Evolutionary conservation across 2,888 invertebrate genomes (phyloP).

Genomic region (Cylindroiulus punctatus): DNA sequence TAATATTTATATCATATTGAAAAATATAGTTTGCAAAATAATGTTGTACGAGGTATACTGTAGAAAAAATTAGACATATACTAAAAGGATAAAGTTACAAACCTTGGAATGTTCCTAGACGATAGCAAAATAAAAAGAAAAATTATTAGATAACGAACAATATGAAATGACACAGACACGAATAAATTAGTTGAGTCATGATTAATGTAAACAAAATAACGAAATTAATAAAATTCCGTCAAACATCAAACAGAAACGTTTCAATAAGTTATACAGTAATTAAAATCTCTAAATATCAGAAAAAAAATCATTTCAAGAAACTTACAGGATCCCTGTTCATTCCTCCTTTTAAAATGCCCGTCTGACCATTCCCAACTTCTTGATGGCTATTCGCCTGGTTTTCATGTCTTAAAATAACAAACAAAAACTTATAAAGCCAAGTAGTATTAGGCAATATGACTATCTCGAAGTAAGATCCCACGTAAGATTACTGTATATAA

Average conservation of each 20-base stretch:
- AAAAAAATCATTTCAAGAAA: neutral
- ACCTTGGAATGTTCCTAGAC: constrained; percentile 55
- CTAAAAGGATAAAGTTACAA: neutral
- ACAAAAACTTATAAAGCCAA: neutral
- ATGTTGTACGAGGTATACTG: neutral
- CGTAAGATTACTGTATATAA: neutral
- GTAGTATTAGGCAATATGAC: neutral
- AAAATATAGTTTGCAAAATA: neutral
- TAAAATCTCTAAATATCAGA: no score
- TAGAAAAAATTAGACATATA: neutral
- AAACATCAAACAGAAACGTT: no score
- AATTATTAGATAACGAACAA: neutral
- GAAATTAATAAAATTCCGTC: no score
- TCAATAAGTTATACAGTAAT: no score
- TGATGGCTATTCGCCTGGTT: constrained; percentile 54
- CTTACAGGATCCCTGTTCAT: constrained; percentile 49
- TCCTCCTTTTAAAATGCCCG: constrained; percentile 27
- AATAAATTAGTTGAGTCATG: no score
- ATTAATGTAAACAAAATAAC: no score
- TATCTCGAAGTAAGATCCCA: neutral
- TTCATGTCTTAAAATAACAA: constrained; percentile 54
- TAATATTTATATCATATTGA: neutral
- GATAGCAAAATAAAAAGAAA: neutral
- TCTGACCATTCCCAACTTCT: constrained; percentile 57
- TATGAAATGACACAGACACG: neutral